Evolutionary conservation across 2,888 invertebrate species (phyloP), one percentile per base, ranked within the genome.

Genomic region (Mythimna lalbum): DNA sequence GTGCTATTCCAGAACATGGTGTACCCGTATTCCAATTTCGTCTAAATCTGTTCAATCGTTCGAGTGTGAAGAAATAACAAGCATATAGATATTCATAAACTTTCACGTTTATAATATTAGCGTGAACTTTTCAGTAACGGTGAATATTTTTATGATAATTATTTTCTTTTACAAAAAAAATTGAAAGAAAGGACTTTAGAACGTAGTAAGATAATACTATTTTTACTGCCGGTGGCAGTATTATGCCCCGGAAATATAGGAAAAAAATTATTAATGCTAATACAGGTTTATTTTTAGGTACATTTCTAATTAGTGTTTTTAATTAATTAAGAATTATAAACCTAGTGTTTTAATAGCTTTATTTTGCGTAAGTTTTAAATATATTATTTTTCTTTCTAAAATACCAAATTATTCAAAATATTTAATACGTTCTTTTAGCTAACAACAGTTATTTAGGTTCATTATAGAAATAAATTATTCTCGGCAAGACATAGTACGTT

Each of bases 401-500:
- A 21, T 36, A 57, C 6, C 21, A 14, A n/a, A n/a, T 14, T 7
- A 14, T 36, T 3, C 14, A 36, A 12, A 56, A 21, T 36, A 36
- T 57, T 14, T 19, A 6, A 33, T 23, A 52, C 17, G 10, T 39
- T n/a, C 0, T 55, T 56, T 23, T 21, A 31, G 1, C 9, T 39
- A n/a, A 59, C 12, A 63, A 23, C 10, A 55, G 43, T 31, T 43
- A 78, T 59, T 65, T 65, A 65, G 21, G 39, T 63, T 72, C 17
- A 78, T 49, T 53, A 53, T 50, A 53, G 9, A n/a, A 19, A 65
- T 80, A 55, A 60, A 69, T 66, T 39, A 60, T 62, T 52, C 14
- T 23, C 52, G n/a, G 21, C 50, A 10, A 67, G 47, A 60, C 63
- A 67, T 52, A 53, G 31, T 62, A 69, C 79, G 66, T 74, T 83